phyloP scores from a whole-genome alignment of 2,113 vertebrate species.

The Callocephalon fimbriatum region DNA sequence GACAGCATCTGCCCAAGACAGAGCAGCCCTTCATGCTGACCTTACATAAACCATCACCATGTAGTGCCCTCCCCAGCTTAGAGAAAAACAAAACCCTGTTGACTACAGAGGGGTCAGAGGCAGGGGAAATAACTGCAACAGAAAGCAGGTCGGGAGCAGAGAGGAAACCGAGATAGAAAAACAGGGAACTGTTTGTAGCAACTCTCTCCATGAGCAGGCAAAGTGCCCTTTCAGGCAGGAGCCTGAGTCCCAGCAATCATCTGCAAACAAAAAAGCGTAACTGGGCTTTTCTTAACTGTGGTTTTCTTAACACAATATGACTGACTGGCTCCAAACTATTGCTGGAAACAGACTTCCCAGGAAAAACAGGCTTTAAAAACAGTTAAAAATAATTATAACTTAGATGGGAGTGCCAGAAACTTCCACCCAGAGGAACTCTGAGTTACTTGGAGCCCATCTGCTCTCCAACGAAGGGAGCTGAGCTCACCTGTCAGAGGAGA shows the following conservation, averaged over 20 bases:
- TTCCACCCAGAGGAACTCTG: neutral
- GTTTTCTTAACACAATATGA: neutral
- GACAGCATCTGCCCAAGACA: neutral
- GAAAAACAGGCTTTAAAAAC: neutral
- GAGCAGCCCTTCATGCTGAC: neutral
- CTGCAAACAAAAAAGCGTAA: neutral
- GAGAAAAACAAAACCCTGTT: neutral
- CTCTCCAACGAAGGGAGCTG: neutral
- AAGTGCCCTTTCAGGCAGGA: neutral
- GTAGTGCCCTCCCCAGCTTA: neutral
- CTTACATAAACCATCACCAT: neutral
- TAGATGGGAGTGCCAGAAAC: neutral
- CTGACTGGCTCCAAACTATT: neutral
- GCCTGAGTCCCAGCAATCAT: neutral
- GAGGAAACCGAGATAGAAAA: neutral
- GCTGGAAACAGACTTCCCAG: neutral
- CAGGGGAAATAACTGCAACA: neutral
- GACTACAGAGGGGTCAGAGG: neutral
- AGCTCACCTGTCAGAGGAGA: slow-evolving; percentile 85
- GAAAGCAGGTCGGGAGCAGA: neutral
- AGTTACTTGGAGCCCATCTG: neutral
- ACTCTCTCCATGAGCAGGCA: neutral
- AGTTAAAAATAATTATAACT: neutral
- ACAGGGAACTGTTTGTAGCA: slow-evolving; percentile 25
- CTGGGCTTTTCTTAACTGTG: neutral